Evolutionary conservation across 2,113 vertebrate species (phyloP).

Genomic region (Typhlomys cinereus): DNA sequence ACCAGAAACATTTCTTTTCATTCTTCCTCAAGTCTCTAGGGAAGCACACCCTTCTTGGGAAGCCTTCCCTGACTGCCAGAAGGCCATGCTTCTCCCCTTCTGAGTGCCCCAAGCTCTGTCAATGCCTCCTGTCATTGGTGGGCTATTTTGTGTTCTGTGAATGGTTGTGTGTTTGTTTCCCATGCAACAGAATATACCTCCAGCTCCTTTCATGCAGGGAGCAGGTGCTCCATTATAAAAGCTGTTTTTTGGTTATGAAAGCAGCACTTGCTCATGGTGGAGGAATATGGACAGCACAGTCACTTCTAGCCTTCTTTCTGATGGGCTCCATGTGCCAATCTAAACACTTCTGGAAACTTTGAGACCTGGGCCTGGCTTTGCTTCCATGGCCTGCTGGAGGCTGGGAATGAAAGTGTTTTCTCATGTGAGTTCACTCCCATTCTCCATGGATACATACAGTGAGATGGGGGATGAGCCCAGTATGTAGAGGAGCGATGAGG

Average conservation of each 20-base stretch:
- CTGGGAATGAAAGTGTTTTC: not conserved
- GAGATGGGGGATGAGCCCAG: not conserved
- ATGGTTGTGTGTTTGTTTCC: not conserved
- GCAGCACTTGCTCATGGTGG: not conserved
- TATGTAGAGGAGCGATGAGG: not conserved
- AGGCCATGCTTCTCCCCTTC: not conserved
- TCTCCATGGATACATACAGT: not conserved
- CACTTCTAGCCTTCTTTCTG: not conserved
- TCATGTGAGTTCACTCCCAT: not conserved
- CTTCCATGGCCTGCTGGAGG: not conserved
- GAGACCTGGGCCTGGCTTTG: not conserved
- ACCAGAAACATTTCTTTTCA: not conserved
- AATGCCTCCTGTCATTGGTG: not conserved
- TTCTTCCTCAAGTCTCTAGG: not conserved
- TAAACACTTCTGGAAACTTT: not conserved
- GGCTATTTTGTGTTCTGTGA: not conserved
- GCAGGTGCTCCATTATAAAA: not conserved
- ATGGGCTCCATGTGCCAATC: not conserved
- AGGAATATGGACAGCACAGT: not conserved
- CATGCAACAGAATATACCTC: not conserved
- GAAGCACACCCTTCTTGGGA: not conserved
- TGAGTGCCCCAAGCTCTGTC: not conserved
- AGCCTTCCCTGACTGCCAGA: not conserved
- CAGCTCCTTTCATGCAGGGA: not conserved
- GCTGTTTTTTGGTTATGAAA: conserved; percentile 9